phyloP scores from a whole-genome alignment of 2,888 invertebrate species.

The Pyrochroa serraticornis region DNA sequence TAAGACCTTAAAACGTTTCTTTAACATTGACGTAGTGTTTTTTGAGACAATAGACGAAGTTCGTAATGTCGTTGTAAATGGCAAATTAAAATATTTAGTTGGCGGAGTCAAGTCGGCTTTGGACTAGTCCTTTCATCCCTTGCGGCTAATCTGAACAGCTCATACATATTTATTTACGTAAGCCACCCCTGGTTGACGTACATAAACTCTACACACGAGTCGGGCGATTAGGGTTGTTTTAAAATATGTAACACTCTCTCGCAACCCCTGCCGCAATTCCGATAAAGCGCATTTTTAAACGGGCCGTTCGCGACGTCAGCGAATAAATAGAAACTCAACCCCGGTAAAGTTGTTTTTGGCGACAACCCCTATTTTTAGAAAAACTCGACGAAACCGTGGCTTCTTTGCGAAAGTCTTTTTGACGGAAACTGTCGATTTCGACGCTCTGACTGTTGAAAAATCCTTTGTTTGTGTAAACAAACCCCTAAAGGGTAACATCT shows the following conservation, averaged over 20 bases:
- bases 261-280: slow-evolving; percentile 13
- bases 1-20: too few species aligned
- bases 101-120: not conserved
- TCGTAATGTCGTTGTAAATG: too few species aligned
- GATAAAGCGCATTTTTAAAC: slow-evolving; percentile 9
- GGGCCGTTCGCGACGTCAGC: slow-evolving; percentile 4
- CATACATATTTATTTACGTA: slow-evolving; percentile 50
- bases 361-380: slow-evolving; percentile 9
- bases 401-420: slow-evolving; percentile 20
- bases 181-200: slow-evolving; percentile 41
- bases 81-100: too few species aligned
- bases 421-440: slow-evolving; percentile 45
- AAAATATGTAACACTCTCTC: slow-evolving; percentile 33
- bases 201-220: slow-evolving; percentile 39
- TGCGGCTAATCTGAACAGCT: slow-evolving; percentile 45
- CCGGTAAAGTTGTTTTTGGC: not conserved
- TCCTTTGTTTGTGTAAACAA: slow-evolving; percentile 56
- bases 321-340: slow-evolving; percentile 14
- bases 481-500: slow-evolving; percentile 54
- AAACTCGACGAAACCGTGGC: slow-evolving; percentile 24
- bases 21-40: too few species aligned
- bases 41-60: too few species aligned
- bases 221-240: slow-evolving; percentile 39
- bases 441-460: slow-evolving; percentile 44
- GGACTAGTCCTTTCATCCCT: slow-evolving; percentile 43